These are phyloP conservation scores for Ophioninae sp. DNA, from an alignment of 2,888 invertebrate species.

Conservation along the genomic window DNA sequence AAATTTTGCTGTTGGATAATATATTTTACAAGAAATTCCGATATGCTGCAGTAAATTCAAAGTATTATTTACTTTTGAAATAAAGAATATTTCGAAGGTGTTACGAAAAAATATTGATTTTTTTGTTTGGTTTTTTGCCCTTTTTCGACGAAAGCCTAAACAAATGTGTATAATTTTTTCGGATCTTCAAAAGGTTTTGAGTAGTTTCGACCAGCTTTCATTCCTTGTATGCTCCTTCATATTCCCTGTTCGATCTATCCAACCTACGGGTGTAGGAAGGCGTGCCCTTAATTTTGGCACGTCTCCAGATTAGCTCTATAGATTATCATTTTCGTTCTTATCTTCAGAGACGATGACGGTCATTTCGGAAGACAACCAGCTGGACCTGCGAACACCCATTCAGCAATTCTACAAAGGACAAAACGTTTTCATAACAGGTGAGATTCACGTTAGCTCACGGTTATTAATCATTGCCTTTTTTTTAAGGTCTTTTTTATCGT, in stretches of 20 bases:
- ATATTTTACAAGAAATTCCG: neutral
- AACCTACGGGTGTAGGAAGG: neutral
- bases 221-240: neutral
- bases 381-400: conserved; percentile 78
- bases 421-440: conserved; percentile 84
- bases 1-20: neutral
- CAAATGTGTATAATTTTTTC: too few relatives aligned
- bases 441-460: conserved; percentile 76
- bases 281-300: conserved; percentile 39
- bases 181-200: too few relatives aligned
- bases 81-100: too few relatives aligned
- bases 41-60: conserved; percentile 4
- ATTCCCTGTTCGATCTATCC: neutral
- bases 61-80: too few relatives aligned
- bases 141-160: too few relatives aligned
- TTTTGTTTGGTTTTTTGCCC: too few relatives aligned
- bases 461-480: too few relatives aligned
- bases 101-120: too few relatives aligned
- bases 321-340: neutral
- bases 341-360: conserved; percentile 64
- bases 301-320: neutral
- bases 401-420: conserved; percentile 84
- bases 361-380: conserved; percentile 62
- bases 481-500: too few relatives aligned
- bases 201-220: too few relatives aligned